Evolutionary conservation across 2,113 vertebrate species (phyloP), one percentile per base, ranked within the genome.

Genomic region (Spea bombifrons): DNA sequence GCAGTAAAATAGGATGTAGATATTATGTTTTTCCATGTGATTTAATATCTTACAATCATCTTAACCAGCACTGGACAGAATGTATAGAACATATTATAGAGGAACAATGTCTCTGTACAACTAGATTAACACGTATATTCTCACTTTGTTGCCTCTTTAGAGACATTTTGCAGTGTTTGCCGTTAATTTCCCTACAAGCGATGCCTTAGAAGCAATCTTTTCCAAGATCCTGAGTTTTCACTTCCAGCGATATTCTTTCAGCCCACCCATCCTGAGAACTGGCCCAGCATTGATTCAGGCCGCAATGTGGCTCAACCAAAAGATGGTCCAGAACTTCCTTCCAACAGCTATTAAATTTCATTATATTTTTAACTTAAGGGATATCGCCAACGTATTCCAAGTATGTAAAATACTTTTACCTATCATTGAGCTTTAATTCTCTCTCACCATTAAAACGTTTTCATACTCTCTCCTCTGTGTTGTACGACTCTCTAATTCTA

Each of bases 131-230:
- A 10, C 1, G 9, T 52, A 10, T 52, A 52, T 52, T 52, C 50
- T 2, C 43, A 48, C 46, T 8, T 66, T 61, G 16, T 82, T 77
- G 81, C 78, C 3, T 83, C 88, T 82, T 66, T 89, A 95, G 93
- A 91, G 92, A 81, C 86, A 90, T 90, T 96, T 96, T 83, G 88
- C 90, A 45, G 90, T 93, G 81, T 92, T 96, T 83, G 88, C 92
- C 0, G 90, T 94, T 81, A 92, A 91, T 82, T 92, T 92, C 12
- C 91, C 92, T 0, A 94, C 89, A 10, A 45, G 68, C 70, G 87
- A 90, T 53, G 87, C 91, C 0, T 85, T 91, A 47, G 82, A 8
- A 66, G 90, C 88, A 13, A 92, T 94, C 86, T 96, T 89, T 49
- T 85, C 91, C 83, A 91, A 91, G 63, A 91, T 92, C 75, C 84